Conservation (phyloP, 2,888 invertebrate genomes). For the Cheilosia vulpina region DNA sequence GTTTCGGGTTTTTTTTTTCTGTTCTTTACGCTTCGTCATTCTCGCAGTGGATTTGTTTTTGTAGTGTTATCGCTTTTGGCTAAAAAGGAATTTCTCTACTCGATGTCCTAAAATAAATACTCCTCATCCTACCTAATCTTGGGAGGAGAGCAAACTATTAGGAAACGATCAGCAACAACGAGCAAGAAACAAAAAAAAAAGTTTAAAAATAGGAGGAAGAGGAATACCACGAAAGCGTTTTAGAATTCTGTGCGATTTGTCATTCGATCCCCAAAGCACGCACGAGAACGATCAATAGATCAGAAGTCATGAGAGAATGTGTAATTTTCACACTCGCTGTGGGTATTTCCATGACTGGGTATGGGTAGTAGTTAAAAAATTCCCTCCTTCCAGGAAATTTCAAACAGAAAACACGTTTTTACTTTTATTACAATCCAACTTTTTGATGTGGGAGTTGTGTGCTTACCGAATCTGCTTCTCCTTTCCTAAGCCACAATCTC, state of each 20-base stretch:
- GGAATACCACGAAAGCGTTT: constrained; percentile 75
- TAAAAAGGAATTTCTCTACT: constrained; percentile 67
- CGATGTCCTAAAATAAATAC: constrained; percentile 70
- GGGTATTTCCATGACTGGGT: constrained; percentile 58
- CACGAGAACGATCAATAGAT: constrained; percentile 52
- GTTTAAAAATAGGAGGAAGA: constrained; percentile 72
- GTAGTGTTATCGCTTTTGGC: constrained; percentile 39
- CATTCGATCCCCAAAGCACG: constrained; percentile 67
- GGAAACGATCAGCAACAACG: background rate
- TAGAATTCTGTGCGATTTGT: constrained; percentile 34
- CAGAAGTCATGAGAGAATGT: constrained; percentile 49
- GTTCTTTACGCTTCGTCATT: constrained; percentile 19
- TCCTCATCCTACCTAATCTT: constrained; percentile 64
- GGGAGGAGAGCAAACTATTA: background rate
- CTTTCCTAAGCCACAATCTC: constrained; percentile 36
- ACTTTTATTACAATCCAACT: background rate
- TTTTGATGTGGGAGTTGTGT: constrained; percentile 34
- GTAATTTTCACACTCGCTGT: constrained; percentile 27
- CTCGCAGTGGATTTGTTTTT: constrained; percentile 19
- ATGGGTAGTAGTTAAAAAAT: constrained; percentile 13
- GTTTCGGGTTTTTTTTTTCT: constrained; percentile 33
- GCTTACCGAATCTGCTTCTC: constrained; percentile 11
- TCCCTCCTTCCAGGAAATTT: constrained; percentile 65
- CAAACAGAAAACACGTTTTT: constrained; percentile 43
- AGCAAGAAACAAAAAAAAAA: constrained; percentile 30